phyloP scores from a whole-genome alignment of 1,140 invertebrate species.

The Drosophila tsacasi region DNA sequence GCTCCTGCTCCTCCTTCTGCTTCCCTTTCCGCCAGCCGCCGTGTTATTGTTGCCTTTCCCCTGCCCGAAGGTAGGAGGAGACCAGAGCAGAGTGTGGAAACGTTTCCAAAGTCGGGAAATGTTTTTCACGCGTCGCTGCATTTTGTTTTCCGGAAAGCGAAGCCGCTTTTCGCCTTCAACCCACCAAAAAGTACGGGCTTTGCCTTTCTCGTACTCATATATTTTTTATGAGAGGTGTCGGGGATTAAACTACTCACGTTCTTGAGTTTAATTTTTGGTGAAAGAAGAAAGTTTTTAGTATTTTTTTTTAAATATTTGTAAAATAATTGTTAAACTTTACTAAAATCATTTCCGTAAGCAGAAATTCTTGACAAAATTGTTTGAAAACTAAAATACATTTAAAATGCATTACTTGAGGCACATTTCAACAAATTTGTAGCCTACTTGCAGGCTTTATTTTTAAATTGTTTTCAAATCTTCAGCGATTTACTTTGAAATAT shows the following conservation, averaged over 20 bases:
- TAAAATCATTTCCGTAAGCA: no score
- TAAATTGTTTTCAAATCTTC: not conserved
- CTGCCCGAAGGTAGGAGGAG: slow-evolving; percentile 21
- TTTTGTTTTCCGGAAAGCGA: slow-evolving; percentile 73
- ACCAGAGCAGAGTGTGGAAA: slow-evolving; percentile 21
- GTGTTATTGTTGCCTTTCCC: slow-evolving; percentile 46
- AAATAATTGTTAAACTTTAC: not conserved
- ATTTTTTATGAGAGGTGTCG: slow-evolving; percentile 55
- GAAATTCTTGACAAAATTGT: not conserved
- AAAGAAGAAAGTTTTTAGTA: not conserved
- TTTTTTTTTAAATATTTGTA: not conserved
- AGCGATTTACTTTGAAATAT: not conserved
- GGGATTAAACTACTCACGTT: slow-evolving; percentile 24
- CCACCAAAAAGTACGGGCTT: not conserved
- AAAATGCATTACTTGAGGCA: not conserved
- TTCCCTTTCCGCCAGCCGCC: slow-evolving; percentile 7
- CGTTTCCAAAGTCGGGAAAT: slow-evolving; percentile 72
- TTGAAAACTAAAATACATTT: not conserved
- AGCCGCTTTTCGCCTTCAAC: slow-evolving; percentile 24
- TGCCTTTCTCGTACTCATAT: slow-evolving; percentile 33
- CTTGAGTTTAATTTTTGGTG: not conserved
- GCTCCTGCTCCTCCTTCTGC: not conserved
- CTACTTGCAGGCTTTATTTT: not conserved
- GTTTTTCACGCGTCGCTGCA: slow-evolving; percentile 79
- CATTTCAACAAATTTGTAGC: not conserved